Base-by-base conservation (phyloP, 2,113 vertebrate species). In the Rutilus rutilus region DNA sequence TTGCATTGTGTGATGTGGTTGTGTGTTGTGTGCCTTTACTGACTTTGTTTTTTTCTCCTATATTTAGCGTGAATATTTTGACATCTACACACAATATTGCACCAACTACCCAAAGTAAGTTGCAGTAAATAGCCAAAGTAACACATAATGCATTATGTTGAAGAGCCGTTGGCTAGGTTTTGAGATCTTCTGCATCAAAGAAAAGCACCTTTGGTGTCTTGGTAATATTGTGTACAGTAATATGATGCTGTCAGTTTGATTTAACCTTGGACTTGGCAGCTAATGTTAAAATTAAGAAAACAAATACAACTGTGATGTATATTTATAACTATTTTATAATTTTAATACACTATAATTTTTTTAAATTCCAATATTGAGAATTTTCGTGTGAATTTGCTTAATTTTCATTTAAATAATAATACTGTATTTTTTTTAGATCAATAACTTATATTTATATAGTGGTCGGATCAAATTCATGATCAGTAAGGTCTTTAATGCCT, bases 31-130 rank as follows among this genome's bases (percentile, higher is more conserved):
- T 25, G 42, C 54, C 19, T 5, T 57, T 27, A 78, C 25, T 76
- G 45, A 74, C 1, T 25, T 39, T 10, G 59, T 1, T 71, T 83
- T 25, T 78, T 45, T 39, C 84, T 73, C 57, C 78, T 23, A 57
- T 27, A 1, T 91, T 81, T 95, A 98, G 97, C 96, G 96, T 57
- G 95, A 97, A 69, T 96, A 97, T 87, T 99, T 99, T 75, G 95
- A 97, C 75, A 97, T 98, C 93, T 99, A 99, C 90, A 98, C 97
- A 0, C 97, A 98, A 85, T 99, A 98, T 93, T 99, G 98, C 94
- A 99, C 96, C 92, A 98, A 98, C 93, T 99, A 98, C 92, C 97
- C 97, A 73, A 98, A 97, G 97, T 98, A 91, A 95, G 97, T 92
- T 4, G 15, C n/a, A 45, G 65, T 76, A 25, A 39, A 74, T 74